Conservation (phyloP, 2,113 vertebrate species). For the Brachirus orientalis region DNA sequence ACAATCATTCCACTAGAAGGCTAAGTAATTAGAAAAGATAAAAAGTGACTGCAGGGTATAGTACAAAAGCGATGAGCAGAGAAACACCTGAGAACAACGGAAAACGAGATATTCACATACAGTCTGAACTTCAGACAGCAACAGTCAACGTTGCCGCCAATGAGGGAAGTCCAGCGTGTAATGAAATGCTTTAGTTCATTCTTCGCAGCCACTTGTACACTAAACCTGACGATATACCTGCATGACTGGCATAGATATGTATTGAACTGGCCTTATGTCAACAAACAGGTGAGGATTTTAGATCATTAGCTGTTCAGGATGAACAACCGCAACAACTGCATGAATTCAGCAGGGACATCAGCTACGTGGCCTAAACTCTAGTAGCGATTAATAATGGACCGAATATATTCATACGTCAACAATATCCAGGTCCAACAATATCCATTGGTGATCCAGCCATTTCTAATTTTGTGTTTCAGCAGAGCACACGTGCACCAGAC, state of each 20-base stretch:
- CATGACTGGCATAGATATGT: constrained; percentile 17
- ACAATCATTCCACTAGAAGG: constrained; percentile 41
- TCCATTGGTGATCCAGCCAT: constrained; percentile 6
- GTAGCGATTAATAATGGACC: constrained; percentile 6
- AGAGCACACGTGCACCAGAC: constrained; percentile 14
- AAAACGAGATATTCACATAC: constrained; percentile 31
- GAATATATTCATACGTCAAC: constrained; percentile 4
- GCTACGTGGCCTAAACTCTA: not conserved
- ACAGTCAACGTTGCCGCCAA: constrained; percentile 2
- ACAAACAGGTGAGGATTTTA: constrained; percentile 27
- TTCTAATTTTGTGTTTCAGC: constrained; percentile 4
- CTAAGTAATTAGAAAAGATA: constrained; percentile 25
- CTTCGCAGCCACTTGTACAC: constrained; percentile 35
- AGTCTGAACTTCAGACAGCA: constrained; percentile 21
- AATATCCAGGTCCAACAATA: constrained; percentile 13
- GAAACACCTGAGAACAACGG: constrained; percentile 65
- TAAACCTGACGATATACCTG: constrained; percentile 10
- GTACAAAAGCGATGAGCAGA: constrained; percentile 30
- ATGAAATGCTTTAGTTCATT: constrained; percentile 1
- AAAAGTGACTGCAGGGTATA: constrained; percentile 18
- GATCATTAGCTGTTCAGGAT: constrained; percentile 7
- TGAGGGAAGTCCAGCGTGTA: constrained; percentile 28
- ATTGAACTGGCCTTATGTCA: constrained; percentile 36
- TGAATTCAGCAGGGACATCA: constrained; percentile 12
- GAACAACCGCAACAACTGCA: constrained; percentile 11